These are phyloP conservation scores for Orthonyx spaldingii DNA, from an alignment of 2,113 vertebrate species.

Conservation along the genomic window DNA sequence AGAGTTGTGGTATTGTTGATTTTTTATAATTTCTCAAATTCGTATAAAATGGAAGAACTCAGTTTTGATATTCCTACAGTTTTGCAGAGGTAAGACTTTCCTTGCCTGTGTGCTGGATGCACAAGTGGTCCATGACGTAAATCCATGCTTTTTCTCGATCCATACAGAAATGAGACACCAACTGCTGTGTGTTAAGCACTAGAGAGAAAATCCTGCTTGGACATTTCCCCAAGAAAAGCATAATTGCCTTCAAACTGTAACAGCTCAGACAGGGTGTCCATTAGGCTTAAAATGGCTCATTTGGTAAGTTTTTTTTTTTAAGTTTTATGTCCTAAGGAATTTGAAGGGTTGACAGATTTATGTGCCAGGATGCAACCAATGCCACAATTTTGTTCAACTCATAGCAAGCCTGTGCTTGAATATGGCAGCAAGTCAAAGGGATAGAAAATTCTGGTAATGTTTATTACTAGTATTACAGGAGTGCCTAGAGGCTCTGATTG, in stretches of 20 bases:
- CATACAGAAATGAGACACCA: neutral
- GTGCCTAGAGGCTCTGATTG: neutral
- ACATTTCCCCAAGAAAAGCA: neutral
- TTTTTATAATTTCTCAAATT: neutral
- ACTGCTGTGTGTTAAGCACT: neutral
- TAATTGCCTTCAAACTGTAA: neutral
- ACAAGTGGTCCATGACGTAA: neutral
- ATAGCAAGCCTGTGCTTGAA: neutral
- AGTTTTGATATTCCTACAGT: fast-evolving
- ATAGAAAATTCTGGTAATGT: neutral
- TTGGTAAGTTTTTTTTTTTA: neutral
- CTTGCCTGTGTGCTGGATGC: neutral
- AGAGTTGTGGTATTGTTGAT: neutral
- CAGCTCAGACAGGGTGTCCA: neutral
- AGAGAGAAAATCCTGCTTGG: neutral
- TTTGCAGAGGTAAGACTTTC: neutral
- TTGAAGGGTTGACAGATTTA: neutral
- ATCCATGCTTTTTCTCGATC: neutral
- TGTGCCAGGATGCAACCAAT: neutral
- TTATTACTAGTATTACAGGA: slow-evolving; percentile 4
- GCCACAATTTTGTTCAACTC: neutral
- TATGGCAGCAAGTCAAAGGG: slow-evolving; percentile 9
- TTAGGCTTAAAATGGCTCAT: neutral
- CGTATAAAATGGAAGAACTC: neutral
- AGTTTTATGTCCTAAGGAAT: neutral